These are phyloP conservation scores for Ecliptopera silaceata DNA, from an alignment of 2,888 invertebrate genomes.

Conservation along the genomic window DNA sequence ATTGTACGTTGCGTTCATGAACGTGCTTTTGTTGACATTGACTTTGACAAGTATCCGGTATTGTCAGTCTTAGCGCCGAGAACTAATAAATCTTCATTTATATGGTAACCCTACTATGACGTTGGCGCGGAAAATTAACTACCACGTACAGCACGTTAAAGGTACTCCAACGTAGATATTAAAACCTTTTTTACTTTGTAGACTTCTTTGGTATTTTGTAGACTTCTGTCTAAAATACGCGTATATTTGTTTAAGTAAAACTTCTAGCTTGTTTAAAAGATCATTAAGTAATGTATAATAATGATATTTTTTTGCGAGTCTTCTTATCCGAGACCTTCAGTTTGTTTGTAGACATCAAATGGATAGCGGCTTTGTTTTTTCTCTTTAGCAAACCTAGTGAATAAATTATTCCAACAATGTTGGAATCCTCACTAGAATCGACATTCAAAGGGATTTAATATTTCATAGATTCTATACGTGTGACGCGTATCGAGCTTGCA, in stretches of 20 bases:
- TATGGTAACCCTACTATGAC: slow-evolving; percentile 59
- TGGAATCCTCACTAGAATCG: background rate
- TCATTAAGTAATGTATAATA: too few species aligned
- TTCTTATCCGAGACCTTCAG: too few species aligned
- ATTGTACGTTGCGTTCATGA: too few species aligned
- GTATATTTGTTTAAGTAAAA: too few species aligned
- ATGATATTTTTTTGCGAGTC: too few species aligned
- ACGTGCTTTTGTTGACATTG: background rate
- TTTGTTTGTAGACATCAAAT: too few species aligned
- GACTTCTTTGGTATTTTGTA: too few species aligned
- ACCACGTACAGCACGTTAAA: slow-evolving; percentile 53
- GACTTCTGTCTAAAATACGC: too few species aligned
- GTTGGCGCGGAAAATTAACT: slow-evolving; percentile 71
- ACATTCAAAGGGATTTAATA: background rate
- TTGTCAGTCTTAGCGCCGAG: background rate
- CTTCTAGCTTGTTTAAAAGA: too few species aligned
- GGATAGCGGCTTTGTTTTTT: too few species aligned
- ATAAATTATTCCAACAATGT: background rate
- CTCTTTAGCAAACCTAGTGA: background rate
- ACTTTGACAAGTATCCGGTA: background rate
- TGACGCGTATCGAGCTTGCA: slow-evolving; percentile 23
- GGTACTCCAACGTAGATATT: slow-evolving; percentile 1
- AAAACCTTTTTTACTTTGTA: background rate
- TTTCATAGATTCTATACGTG: slow-evolving; percentile 5
- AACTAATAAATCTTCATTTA: background rate